Evolutionary conservation across 2,888 invertebrate species (phyloP), one percentile per base, ranked within the genome.

Genomic region (Harmothoe impar): DNA sequence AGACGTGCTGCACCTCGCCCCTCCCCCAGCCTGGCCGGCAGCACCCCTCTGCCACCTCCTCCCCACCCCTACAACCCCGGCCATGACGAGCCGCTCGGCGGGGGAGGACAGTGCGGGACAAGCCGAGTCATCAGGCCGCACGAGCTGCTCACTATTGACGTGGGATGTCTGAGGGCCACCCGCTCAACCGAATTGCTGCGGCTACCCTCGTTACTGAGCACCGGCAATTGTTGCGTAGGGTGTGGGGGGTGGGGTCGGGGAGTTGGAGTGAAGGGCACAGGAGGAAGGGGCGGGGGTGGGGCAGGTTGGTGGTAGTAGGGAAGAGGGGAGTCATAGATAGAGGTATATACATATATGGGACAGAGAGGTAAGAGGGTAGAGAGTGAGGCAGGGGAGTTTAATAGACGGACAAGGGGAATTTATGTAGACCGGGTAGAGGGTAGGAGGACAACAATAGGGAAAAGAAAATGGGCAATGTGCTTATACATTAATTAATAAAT

Each of bases 181-280:
- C 25, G 72, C n/a, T n/a, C 62, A 62, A 62, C 62, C n/a, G 62
- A 62, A n/a, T 62, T 62, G 1, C 62, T 62, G 3, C 20, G 12
- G 7, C n/a, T 62, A n/a, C 23, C 7, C 62, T 62, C n/a, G 62
- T 62, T 62, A 62, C 23, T 20, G n/a, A 62, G 62, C 62, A n/a
- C 62, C 62, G 3, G 23, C 62, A 25, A 77, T 29, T 23, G 62
- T 23, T n/a, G 20, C n/a, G 20, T 5, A 62, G 62, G 62, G 62
- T n/a, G 62, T 3, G 25, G 62, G 62, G 62, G 62, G 62, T n/a
- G n/a, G n/a, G n/a, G n/a, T n/a, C n/a, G 62, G 62, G 62, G 62
- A 62, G 62, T 23, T n/a, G 62, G 62, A 62, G 62, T 23, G 62
- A 62, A 17, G 62, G 62, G 62, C n/a, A n/a, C n/a, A n/a, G n/a